phyloP scores from a whole-genome alignment of 2,888 invertebrate genomes.

The Harpalus rufipes region DNA sequence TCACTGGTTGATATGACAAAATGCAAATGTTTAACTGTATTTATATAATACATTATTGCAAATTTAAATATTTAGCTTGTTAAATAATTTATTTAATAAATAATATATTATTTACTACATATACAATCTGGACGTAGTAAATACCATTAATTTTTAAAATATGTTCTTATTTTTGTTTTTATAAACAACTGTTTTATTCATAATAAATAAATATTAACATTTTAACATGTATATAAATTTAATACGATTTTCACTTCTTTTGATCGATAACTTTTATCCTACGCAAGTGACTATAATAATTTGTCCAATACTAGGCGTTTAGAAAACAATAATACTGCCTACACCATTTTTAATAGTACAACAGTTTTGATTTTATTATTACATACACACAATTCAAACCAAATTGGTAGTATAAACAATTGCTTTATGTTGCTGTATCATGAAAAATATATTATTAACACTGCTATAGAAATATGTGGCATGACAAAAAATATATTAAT shows the following conservation, averaged over 20 bases:
- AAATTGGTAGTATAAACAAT: too few relatives aligned
- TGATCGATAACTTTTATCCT: not conserved
- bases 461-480: too few relatives aligned
- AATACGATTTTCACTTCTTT: constrained; percentile 9
- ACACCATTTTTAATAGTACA: not conserved
- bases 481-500: too few relatives aligned
- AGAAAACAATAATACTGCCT: not conserved
- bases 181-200: constrained; percentile 36
- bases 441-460: too few relatives aligned
- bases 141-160: constrained; percentile 53
- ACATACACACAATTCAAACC: too few relatives aligned
- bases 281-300: not conserved
- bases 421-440: too few relatives aligned
- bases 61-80: constrained; percentile 45
- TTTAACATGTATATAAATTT: constrained; percentile 11
- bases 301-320: not conserved
- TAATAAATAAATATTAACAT: constrained; percentile 39
- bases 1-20: constrained; percentile 14
- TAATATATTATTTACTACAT: constrained; percentile 46
- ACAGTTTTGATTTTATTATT: not conserved
- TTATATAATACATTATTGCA: constrained; percentile 43
- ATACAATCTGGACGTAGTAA: constrained; percentile 44
- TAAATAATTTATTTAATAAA: constrained; percentile 47
- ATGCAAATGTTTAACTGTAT: constrained; percentile 29
- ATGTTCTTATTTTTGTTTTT: constrained; percentile 46